phyloP scores from a whole-genome alignment of 2,113 vertebrate genomes.

The Tupaia chinensis region DNA sequence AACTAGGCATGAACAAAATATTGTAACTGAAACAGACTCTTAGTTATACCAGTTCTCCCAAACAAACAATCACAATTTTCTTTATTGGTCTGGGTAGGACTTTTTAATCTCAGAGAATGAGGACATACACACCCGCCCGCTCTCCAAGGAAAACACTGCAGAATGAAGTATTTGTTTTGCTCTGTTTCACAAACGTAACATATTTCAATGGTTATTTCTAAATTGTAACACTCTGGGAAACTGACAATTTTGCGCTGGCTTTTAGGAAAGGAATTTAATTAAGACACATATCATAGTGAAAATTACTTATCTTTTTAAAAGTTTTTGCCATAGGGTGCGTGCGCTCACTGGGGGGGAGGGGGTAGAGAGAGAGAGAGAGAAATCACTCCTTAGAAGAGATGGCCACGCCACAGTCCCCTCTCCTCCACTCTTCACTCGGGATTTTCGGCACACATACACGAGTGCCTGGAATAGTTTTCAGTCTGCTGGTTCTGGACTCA shows the following conservation, averaged over 20 bases:
- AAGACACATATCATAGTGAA: constrained; percentile 21
- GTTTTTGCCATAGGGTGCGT: too few relatives aligned
- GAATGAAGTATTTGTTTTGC: constrained; percentile 76
- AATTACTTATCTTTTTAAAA: not conserved
- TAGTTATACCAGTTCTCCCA: constrained; percentile 13
- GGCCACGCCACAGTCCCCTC: too few relatives aligned
- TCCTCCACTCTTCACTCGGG: too few relatives aligned
- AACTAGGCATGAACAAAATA: not conserved
- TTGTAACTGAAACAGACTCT: not conserved
- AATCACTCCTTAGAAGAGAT: too few relatives aligned
- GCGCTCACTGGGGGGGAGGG: too few relatives aligned
- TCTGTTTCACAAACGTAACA: constrained; percentile 52
- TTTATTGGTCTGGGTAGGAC: constrained; percentile 55
- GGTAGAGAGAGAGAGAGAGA: too few relatives aligned
- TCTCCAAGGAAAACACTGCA: constrained; percentile 72
- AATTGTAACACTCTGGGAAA: constrained; percentile 24
- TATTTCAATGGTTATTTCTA: constrained; percentile 51
- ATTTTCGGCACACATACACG: too few relatives aligned
- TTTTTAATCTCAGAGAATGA: constrained; percentile 55
- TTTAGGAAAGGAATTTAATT: constrained; percentile 53
- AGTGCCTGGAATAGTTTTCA: too few relatives aligned
- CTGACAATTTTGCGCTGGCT: not conserved
- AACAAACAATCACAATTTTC: constrained; percentile 57
- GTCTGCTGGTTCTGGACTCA: too few relatives aligned
- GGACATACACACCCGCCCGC: constrained; percentile 55